Percentiles rank a stretch among this genome's conserved stretches.
Conservation (phyloP, 2,888 invertebrate genomes). For the Tetragnatha montana region DNA sequence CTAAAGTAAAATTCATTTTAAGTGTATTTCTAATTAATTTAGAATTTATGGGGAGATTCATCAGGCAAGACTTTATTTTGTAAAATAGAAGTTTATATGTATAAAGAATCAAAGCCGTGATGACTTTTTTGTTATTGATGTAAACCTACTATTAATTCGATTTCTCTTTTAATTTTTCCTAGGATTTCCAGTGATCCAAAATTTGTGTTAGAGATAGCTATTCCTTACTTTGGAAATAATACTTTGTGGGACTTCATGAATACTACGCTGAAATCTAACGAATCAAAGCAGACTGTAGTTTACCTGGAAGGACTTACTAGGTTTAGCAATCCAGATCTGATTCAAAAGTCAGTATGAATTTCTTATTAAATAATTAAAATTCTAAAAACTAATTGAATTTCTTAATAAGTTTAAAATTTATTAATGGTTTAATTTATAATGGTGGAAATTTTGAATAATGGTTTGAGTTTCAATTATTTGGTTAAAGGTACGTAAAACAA, state of each 20-base stretch:
- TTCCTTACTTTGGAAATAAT: constrained; percentile 23
- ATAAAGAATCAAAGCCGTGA: too few relatives aligned
- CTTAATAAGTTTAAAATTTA: too few relatives aligned
- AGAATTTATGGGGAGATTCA: too few relatives aligned
- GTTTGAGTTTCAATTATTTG: too few relatives aligned
- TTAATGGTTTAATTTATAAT: too few relatives aligned
- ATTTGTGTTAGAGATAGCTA: constrained; percentile 15
- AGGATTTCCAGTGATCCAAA: constrained; percentile 33
- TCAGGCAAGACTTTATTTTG: too few relatives aligned
- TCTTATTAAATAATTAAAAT: not conserved
- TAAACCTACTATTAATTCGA: not conserved
- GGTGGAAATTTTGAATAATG: too few relatives aligned
- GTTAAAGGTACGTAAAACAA: too few relatives aligned
- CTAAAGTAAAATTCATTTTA: not conserved
- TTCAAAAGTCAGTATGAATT: constrained; percentile 24
- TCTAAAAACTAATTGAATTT: too few relatives aligned
- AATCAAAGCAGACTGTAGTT: not conserved
- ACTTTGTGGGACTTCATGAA: constrained; percentile 27
- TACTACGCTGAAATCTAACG: constrained; percentile 7
- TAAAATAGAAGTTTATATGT: too few relatives aligned
- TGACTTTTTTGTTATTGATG: too few relatives aligned
- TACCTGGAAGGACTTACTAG: constrained; percentile 33
- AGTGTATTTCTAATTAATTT: too few relatives aligned
- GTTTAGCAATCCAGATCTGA: not conserved
- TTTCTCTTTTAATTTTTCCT: not conserved